Evolutionary conservation across 2,113 vertebrate species (phyloP).

Genomic region (Benitochromis conjunctus): DNA sequence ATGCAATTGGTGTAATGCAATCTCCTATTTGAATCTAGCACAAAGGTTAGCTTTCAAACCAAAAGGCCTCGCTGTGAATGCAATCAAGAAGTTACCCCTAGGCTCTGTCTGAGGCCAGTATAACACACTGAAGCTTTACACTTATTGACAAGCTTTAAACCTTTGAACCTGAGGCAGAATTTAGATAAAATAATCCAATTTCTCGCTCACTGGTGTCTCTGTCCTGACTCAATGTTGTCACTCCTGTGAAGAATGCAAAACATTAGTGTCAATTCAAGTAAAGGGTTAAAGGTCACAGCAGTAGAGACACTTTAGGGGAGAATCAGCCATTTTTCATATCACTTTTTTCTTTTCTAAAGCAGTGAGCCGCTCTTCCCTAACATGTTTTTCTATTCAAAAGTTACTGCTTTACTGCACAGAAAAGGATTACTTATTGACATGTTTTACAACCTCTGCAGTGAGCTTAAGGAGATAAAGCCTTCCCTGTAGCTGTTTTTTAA

Average conservation of each 20-base stretch:
- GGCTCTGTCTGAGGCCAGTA: background rate
- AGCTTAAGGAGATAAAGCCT: background rate
- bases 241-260: slow-evolving; percentile 10
- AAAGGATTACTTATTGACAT: background rate
- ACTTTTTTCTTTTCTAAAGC: background rate
- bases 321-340: background rate
- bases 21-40: background rate
- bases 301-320: background rate
- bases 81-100: background rate
- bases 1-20: background rate
- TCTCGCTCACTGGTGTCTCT: background rate
- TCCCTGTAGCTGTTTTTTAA: background rate
- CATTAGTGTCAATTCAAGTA: slow-evolving; percentile 36
- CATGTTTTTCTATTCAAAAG: background rate
- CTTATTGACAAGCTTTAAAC: slow-evolving; percentile 5
- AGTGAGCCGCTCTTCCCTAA: accelerated
- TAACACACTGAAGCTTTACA: background rate
- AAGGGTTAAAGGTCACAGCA: slow-evolving; percentile 13
- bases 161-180: slow-evolving; percentile 9
- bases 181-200: slow-evolving; percentile 27
- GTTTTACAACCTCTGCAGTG: background rate
- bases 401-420: background rate
- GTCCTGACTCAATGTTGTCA: background rate
- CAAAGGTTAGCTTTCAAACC: slow-evolving; percentile 3
- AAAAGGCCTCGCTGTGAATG: background rate